Conservation (phyloP, 2,113 vertebrate genomes). For the Pedetes capensis region DNA sequence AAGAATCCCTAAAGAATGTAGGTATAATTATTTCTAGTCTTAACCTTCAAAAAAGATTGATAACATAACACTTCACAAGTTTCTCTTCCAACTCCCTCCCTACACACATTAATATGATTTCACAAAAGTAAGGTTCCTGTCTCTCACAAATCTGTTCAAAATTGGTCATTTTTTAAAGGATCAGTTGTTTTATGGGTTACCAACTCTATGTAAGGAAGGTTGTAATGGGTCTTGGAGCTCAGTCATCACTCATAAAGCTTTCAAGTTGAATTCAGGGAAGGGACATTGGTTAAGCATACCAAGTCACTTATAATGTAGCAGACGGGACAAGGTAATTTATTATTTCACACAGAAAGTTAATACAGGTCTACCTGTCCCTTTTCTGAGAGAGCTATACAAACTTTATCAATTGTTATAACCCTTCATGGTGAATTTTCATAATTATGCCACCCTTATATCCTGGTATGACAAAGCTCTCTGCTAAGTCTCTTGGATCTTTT, state of each 20-base stretch:
- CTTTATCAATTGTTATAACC: constrained; percentile 47
- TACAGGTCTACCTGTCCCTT: background rate
- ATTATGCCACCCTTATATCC: constrained; percentile 18
- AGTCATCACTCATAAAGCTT: constrained; percentile 9
- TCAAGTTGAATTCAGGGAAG: background rate
- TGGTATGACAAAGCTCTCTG: constrained; percentile 29
- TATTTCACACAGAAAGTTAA: constrained; percentile 50
- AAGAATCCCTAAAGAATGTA: background rate
- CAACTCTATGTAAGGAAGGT: background rate
- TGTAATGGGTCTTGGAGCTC: background rate
- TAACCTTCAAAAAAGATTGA: constrained; percentile 33
- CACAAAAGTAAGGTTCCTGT: constrained; percentile 12
- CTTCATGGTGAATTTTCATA: constrained; percentile 34
- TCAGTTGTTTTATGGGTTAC: constrained; percentile 31
- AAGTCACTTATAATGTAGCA: background rate
- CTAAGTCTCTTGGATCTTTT: constrained; percentile 6
- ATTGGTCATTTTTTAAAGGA: constrained; percentile 39
- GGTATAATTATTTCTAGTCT: constrained; percentile 17
- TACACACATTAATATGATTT: constrained; percentile 3
- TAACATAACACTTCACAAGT: background rate
- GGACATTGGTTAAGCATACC: background rate
- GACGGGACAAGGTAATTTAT: constrained; percentile 31
- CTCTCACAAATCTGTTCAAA: constrained; percentile 55
- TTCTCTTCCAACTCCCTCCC: background rate
- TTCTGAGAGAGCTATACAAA: constrained; percentile 4